Evolutionary conservation across 2,888 invertebrate genomes (phyloP), one percentile per base, ranked within the genome.

Genomic region (Melanchra persicariae): DNA sequence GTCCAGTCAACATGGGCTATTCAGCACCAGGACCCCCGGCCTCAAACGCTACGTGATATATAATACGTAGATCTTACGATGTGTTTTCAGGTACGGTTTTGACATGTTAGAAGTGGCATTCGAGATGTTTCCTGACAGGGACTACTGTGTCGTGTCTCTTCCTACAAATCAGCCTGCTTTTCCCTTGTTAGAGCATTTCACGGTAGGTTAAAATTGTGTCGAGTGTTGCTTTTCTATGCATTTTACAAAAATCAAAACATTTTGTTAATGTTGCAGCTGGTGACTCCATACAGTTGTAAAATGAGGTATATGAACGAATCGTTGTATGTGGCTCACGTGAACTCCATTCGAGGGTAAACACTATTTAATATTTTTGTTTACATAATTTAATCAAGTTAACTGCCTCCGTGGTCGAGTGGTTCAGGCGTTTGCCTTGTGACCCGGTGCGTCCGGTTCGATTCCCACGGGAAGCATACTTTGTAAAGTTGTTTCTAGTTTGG

Each of bases 1-100:
- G 97, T 97, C 98, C 98, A 97, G 98, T 99, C 99, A 97, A 94
- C 94, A 93, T 93, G 91, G 88, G 91, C 91, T 91, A 92, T 94
- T 89, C 89, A 93, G 89, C 90, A 91, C 88, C 93, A 91, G 91
- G 84, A 84, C 74, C 88, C 91, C 90, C 87, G 88, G 91, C 88
- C 89, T 89, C 89, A 89, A 89, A 88, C 97, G n/a, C n/a, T 19
- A 8, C 8, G 19, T 45, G 19, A 45, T 19, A 19, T 17, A 45
- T 43, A 19, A 45, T 45, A 45, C 15, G 40, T 40, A 40, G 40
- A 15, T 19, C 19, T 19, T 19, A 45, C 45, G 45, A 62, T 49
- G 22, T 19, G 7, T 47, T 74, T 82, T 17, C 60, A 93, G 96
- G 71, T 92, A 93, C 70, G 95, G 95, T 0, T 93, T 94, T 66